Conservation (phyloP, 2,797 vertebrate species). For the Tenualosa thibaudeaui region DNA sequence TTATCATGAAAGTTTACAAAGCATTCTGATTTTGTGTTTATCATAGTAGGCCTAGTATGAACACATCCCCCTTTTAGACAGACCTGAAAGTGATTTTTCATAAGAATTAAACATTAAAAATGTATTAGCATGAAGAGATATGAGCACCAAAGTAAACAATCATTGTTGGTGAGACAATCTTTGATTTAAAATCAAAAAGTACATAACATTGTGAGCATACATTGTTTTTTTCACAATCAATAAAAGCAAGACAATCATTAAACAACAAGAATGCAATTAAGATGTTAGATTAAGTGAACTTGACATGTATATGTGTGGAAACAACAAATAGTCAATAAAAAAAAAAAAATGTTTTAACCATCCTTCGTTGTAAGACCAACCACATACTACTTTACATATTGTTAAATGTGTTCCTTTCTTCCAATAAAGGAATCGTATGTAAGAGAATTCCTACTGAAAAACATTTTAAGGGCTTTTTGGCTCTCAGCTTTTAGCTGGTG, state of each 20-base stretch:
- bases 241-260: slow-evolving; percentile 25
- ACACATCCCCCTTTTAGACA: slow-evolving; percentile 25
- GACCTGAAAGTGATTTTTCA: slow-evolving; percentile 6
- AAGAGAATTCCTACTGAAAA: background rate
- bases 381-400: background rate
- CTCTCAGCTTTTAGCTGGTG: background rate
- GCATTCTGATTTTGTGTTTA: slow-evolving; percentile 18
- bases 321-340: slow-evolving; percentile 4
- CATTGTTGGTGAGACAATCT: slow-evolving; percentile 10
- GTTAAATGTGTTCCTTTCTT: background rate
- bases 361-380: background rate
- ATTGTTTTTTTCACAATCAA: slow-evolving; percentile 12
- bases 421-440: background rate
- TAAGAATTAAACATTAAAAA: slow-evolving; percentile 34
- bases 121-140: slow-evolving; percentile 1
- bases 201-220: background rate
- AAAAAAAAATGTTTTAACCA: slow-evolving; percentile 1
- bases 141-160: slow-evolving; percentile 23
- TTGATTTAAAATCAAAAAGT: background rate
- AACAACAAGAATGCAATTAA: slow-evolving; percentile 5
- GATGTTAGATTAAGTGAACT: background rate
- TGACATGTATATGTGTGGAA: background rate
- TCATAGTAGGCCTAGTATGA: slow-evolving; percentile 15
- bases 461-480: background rate
- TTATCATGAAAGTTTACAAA: slow-evolving; percentile 13